phyloP scores from a whole-genome alignment of 2,888 invertebrate species.

The Drosophila greeni region DNA sequence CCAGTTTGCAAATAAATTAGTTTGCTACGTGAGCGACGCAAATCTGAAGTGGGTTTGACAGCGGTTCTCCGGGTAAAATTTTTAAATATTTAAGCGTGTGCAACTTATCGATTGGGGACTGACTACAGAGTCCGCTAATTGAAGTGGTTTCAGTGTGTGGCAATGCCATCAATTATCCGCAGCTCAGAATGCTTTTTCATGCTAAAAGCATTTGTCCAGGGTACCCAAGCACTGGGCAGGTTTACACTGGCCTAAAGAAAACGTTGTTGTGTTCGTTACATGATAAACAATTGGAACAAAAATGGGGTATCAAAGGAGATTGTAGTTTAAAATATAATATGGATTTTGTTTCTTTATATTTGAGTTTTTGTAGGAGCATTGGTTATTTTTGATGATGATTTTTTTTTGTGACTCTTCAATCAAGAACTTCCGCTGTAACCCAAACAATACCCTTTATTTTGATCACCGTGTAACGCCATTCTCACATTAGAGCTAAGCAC shows the following conservation, averaged over 20 bases:
- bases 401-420: too few relatives aligned
- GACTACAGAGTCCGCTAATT: constrained; percentile 60
- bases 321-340: background rate
- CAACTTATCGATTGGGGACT: constrained; percentile 58
- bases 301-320: background rate
- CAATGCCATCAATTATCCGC: constrained; percentile 64
- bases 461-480: constrained; percentile 3
- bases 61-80: constrained; percentile 43
- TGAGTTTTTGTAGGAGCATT: too few relatives aligned
- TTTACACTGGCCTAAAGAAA: background rate
- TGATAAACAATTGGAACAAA: background rate
- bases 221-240: constrained; percentile 1
- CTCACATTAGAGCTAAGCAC: constrained; percentile 36
- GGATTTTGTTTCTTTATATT: too few relatives aligned
- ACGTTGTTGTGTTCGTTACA: background rate
- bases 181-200: constrained; percentile 55
- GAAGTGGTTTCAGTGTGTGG: constrained; percentile 58
- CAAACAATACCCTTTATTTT: background rate
- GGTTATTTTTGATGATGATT: too few relatives aligned
- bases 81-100: constrained; percentile 59
- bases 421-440: too few relatives aligned
- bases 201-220: constrained; percentile 28
- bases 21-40: constrained; percentile 66
- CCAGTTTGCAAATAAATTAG: constrained; percentile 69
- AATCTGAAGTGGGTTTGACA: constrained; percentile 72